Conservation (phyloP, 2,113 vertebrate species). For the Thomomys bottae region DNA sequence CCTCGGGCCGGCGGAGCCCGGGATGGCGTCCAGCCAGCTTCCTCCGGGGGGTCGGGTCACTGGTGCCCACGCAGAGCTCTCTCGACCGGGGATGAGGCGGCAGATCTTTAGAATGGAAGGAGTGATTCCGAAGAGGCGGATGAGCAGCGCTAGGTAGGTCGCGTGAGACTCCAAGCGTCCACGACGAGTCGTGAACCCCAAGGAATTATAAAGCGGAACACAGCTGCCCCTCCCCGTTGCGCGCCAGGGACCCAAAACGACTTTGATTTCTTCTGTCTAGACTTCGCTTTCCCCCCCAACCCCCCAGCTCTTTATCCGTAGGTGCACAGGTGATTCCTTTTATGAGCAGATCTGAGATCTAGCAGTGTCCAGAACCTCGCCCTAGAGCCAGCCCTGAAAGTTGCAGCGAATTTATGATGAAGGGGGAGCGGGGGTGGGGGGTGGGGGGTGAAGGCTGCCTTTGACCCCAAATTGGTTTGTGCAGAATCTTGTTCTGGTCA, state of each 20-base stretch:
- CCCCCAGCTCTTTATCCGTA: background rate
- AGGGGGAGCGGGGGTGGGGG: background rate
- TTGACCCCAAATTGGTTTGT: background rate
- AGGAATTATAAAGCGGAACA: background rate
- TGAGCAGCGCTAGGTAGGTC: background rate
- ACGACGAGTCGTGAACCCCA: background rate
- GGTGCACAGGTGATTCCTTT: background rate
- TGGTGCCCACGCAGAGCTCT: background rate
- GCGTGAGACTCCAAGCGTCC: background rate
- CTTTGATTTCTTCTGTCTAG: conserved; percentile 49
- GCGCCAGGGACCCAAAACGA: background rate
- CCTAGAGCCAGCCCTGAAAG: conserved; percentile 7
- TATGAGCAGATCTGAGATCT: background rate
- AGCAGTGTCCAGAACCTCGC: background rate
- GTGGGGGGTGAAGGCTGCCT: background rate
- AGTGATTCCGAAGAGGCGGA: background rate
- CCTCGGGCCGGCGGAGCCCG: conserved; percentile 31
- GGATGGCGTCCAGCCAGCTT: background rate
- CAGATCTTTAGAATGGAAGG: background rate
- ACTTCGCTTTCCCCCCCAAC: conserved; percentile 2
- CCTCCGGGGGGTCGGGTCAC: background rate
- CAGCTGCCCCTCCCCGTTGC: background rate
- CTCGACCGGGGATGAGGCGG: background rate
- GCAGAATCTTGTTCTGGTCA: background rate
- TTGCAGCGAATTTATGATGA: background rate